phyloP scores from a whole-genome alignment of 2,888 invertebrate species.

The Stenodera caucasica region DNA sequence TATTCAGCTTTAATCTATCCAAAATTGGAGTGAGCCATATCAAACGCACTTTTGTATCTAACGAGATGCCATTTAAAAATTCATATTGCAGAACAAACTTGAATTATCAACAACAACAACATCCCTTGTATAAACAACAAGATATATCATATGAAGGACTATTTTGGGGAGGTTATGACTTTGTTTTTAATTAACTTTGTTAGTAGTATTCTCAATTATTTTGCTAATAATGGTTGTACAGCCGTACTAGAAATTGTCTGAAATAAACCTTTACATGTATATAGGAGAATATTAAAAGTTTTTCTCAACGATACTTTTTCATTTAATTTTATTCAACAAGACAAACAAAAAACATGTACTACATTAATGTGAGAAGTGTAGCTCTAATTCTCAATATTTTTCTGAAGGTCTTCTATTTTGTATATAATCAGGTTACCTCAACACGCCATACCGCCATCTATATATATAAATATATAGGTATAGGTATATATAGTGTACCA shows the following conservation, averaged over 20 bases:
- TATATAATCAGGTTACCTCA: conserved; percentile 2
- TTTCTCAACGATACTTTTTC: no score
- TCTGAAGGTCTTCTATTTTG: background rate
- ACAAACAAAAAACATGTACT: no score
- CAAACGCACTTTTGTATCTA: conserved; percentile 9
- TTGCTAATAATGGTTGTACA: conserved; percentile 9
- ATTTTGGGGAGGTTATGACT: conserved; percentile 11
- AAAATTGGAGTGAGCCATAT: background rate
- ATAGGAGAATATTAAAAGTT: no score
- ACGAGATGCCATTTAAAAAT: background rate
- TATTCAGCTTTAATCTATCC: background rate
- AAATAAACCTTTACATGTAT: conserved; percentile 11
- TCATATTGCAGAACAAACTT: background rate
- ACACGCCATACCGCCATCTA: conserved; percentile 8
- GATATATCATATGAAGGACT: conserved; percentile 4
- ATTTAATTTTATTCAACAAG: no score
- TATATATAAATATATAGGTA: no score
- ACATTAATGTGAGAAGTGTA: no score
- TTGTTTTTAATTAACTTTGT: conserved; percentile 11
- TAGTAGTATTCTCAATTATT: conserved; percentile 23
- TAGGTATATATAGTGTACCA: conserved; percentile 4
- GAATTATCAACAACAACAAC: background rate
- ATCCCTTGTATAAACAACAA: conserved; percentile 12
- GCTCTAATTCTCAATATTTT: background rate
- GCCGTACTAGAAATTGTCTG: conserved; percentile 14